Percentiles rank a stretch among this genome's conserved stretches.
These are phyloP conservation scores for Cerastis leucographa DNA, from an alignment of 2,888 invertebrate species.

Conservation along the genomic window DNA sequence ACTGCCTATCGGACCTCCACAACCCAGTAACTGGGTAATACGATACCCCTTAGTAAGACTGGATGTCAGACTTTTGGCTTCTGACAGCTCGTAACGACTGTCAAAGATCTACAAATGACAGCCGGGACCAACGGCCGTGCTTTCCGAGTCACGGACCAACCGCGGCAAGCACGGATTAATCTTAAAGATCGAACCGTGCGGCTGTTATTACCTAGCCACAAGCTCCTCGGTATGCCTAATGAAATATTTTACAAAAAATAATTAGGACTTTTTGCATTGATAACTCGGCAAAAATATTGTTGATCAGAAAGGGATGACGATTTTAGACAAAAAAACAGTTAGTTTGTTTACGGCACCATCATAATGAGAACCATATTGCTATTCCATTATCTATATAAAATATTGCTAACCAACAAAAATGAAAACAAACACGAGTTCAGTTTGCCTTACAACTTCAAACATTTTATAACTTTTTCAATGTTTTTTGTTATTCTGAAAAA, in stretches of 20 bases:
- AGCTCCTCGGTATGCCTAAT: no score
- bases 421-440: not conserved
- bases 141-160: no score
- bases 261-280: not conserved
- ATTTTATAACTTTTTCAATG: not conserved
- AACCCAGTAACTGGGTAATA: no score
- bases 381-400: not conserved
- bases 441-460: not conserved
- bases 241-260: not conserved
- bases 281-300: not conserved
- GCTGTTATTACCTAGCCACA: no score
- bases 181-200: no score
- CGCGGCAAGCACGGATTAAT: no score
- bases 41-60: no score
- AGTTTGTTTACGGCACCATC: not conserved
- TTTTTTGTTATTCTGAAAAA: not conserved
- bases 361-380: not conserved
- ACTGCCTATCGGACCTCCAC: no score
- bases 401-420: not conserved
- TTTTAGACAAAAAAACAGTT: not conserved
- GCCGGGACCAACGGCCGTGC: no score
- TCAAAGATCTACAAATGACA: no score
- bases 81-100: no score
- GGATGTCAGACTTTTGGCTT: no score
- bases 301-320: not conserved